Conservation (phyloP, 1,140 invertebrate species). For the Drosophila watanabei region DNA sequence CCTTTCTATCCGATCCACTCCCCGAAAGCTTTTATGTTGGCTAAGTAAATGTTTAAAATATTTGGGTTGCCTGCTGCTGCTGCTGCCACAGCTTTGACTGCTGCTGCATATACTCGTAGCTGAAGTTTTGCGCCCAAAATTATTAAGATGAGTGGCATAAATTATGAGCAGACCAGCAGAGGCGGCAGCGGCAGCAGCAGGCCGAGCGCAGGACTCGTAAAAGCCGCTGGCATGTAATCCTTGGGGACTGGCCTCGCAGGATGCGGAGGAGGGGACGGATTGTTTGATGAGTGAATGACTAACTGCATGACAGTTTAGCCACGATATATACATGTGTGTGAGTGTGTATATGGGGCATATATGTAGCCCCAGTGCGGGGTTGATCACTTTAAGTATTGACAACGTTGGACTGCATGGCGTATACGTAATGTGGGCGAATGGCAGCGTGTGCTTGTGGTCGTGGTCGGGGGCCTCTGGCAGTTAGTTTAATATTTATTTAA, state of each 20-base stretch:
- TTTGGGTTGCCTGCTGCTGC: conserved; percentile 55
- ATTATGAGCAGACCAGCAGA: conserved; percentile 65
- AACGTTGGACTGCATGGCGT: conserved; percentile 64
- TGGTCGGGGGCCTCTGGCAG: conserved; percentile 54
- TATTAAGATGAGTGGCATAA: conserved; percentile 85
- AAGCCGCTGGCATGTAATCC: conserved; percentile 75
- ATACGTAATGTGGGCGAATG: conserved; percentile 43
- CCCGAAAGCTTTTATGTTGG: conserved; percentile 55
- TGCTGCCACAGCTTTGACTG: conserved; percentile 16
- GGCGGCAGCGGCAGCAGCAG: conserved; percentile 26
- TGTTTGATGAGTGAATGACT: conserved; percentile 82
- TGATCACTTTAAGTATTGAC: conserved; percentile 83
- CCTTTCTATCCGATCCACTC: conserved; percentile 15
- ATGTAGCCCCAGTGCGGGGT: conserved; percentile 26
- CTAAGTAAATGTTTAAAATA: conserved; percentile 82
- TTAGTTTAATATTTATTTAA: conserved; percentile 85
- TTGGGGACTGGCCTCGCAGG: conserved; percentile 46
- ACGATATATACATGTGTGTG: conserved; percentile 6
- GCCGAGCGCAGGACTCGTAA: conserved; percentile 60
- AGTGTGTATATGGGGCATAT: not conserved
- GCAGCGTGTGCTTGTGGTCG: conserved; percentile 16
- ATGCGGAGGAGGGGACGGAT: conserved; percentile 23
- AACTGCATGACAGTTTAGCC: conserved; percentile 74
- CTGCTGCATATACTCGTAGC: conserved; percentile 54
- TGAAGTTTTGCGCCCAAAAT: conserved; percentile 79